Evolutionary conservation across 2,797 vertebrate genomes (phyloP).

Genomic region (Nannoperca australis): DNA sequence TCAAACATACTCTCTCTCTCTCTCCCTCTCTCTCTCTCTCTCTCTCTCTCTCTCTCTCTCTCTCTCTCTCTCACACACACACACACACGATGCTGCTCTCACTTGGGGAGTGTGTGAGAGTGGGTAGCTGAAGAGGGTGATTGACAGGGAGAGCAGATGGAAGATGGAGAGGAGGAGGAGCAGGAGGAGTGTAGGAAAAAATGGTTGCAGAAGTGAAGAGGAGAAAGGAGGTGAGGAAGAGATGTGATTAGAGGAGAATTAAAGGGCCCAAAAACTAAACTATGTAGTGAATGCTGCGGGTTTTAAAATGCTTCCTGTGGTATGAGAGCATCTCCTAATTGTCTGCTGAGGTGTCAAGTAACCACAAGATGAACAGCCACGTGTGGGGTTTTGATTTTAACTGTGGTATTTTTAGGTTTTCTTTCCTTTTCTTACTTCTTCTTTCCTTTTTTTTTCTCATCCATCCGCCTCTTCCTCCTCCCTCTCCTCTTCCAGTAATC

Average conservation of each 20-base stretch:
- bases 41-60: constrained; percentile 30
- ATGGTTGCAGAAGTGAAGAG: constrained; percentile 42
- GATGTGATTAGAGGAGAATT: constrained; percentile 52
- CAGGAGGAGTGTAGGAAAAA: constrained; percentile 27
- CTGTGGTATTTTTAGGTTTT: constrained; percentile 35
- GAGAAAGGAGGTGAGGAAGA: constrained; percentile 39
- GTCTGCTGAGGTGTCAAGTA: constrained; percentile 47
- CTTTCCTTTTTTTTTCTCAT: neutral
- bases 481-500: constrained; percentile 68
- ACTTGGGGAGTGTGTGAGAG: constrained; percentile 46
- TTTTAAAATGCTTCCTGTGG: constrained; percentile 62
- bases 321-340: constrained; percentile 51
- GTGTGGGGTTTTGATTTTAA: constrained; percentile 22
- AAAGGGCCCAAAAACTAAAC: constrained; percentile 26
- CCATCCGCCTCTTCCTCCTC: constrained; percentile 18
- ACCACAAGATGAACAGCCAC: constrained; percentile 52
- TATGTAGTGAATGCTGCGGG: constrained; percentile 58
- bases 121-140: constrained; percentile 62
- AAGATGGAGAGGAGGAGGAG: constrained; percentile 45
- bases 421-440: constrained; percentile 20
- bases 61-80: constrained; percentile 34
- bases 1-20: constrained; percentile 66
- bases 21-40: constrained; percentile 31
- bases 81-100: constrained; percentile 42
- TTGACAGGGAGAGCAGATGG: constrained; percentile 65